Base-by-base conservation (phyloP, 2,113 vertebrate genomes). In the Nycticryphes semicollaris region DNA sequence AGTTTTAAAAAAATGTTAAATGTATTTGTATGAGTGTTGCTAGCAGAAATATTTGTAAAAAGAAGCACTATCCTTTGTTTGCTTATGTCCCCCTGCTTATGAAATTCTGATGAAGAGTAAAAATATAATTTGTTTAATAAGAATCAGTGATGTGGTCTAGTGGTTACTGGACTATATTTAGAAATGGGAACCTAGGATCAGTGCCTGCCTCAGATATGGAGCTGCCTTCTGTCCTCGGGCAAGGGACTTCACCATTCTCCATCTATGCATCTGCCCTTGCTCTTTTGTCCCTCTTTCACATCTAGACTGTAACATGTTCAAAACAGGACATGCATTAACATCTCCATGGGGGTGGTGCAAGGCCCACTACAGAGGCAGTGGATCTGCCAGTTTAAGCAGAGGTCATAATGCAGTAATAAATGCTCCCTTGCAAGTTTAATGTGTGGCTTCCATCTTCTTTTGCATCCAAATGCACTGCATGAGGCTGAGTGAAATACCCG, bases 101-200 rank as follows among this genome's bases (percentile, higher is more conserved):
- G 85, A 93, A 91, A 85, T 88, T 76, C 79, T 87, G 92, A 89
- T 84, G 82, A 89, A 91, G 57, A 83, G 21, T 85, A 72, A 79
- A 84, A 96, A 82, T 68, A 53, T 39, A 48, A 82, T 90, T 82
- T 89, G 45, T 35, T 79, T 83, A 64, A 64, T 73, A 85, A 72
- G 70, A 85, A 77, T 93, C 89, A 90, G 76, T 37, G 75, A n/a
- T 70, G 75, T 92, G 84, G 89, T 84, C 75, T 84, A 19, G 59
- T 56, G 73, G 60, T 88, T 86, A 56, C 45, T 43, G 62, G 31
- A 19, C 35, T 89, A 27, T n/a, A 75, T 83, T 89, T 88, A 60
- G 47, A 63, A 88, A 10, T n/a, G 35, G 27, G 43, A 51, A 94
- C 51, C 37, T 60, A 54, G 37, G 53, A 66, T 87, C 63, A 41